A percentile compares a stretch with the other conserved stretches of the same genome.
These are phyloP conservation scores for Pseudonaja textilis DNA, from an alignment of 2,113 vertebrate genomes.

Conservation along the genomic window DNA sequence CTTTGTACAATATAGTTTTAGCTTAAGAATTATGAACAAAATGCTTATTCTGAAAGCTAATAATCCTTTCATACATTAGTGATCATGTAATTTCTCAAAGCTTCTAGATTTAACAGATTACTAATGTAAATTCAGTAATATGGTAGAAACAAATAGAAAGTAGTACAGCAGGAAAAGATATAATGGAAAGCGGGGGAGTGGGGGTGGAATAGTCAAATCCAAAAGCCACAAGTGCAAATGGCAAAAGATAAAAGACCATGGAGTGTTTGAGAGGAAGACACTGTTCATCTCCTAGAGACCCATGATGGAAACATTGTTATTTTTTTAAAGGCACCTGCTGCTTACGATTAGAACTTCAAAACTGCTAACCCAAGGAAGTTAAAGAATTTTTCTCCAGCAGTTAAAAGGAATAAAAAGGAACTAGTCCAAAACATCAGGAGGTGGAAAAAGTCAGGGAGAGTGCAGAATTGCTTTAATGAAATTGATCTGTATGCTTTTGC, in stretches of 20 bases:
- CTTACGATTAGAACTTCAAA: constrained; percentile 41
- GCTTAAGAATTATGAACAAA: neutral
- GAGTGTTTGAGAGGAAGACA: constrained; percentile 56
- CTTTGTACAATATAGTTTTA: neutral
- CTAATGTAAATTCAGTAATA: neutral
- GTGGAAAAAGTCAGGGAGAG: constrained; percentile 41
- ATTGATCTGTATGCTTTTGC: constrained; percentile 29
- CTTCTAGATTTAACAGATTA: neutral
- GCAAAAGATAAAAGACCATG: constrained; percentile 62
- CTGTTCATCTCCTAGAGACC: constrained; percentile 52
- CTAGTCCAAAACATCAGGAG: constrained; percentile 22
- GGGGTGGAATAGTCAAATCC: constrained; percentile 41
- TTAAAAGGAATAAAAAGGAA: constrained; percentile 24
- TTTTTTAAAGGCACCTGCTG: constrained; percentile 58
- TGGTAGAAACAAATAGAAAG: neutral
- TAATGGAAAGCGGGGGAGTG: constrained; percentile 37
- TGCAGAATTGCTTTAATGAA: constrained; percentile 60
- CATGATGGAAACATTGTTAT: constrained; percentile 47
- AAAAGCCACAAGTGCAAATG: constrained; percentile 63
- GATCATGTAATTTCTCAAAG: neutral
- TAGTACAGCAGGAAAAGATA: constrained; percentile 40
- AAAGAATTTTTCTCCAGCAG: constrained; percentile 45
- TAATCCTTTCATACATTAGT: neutral
- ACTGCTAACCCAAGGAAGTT: constrained; percentile 44
- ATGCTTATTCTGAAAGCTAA: neutral